Evolutionary conservation across 2,797 vertebrate species (phyloP), one percentile per base, ranked within the genome.

Genomic region (Dendrocincla tyrannina): DNA sequence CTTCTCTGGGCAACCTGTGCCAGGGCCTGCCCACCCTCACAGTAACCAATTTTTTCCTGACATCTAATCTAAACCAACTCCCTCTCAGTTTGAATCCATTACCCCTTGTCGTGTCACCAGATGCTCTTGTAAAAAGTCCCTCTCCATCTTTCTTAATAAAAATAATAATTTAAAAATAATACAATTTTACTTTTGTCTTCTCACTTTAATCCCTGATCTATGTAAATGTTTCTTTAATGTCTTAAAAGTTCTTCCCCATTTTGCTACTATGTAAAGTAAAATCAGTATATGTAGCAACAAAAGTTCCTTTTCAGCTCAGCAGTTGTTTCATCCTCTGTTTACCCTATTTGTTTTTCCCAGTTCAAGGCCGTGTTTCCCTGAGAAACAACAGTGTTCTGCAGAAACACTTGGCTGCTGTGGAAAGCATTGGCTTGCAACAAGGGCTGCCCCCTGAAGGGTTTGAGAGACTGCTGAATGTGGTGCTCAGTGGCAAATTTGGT

Each of bases 401-500:
- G 96, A 97, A 91, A 55, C 98, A 99, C 88, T 93, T 99, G 94
- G 93, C 96, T 79, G 60, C 73, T 30, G 97, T 99, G 97, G 99
- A 99, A 98, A 98, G 88, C 37, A 85, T 97, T 95, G 99, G 98
- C 58, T 97, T 98, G 92, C 96, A 97, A 74, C 97, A 89, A 84
- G 99, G 99, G 20, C 98, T 99, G 70, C 91, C 98, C 18, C 98
- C 99, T 24, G 98, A 99, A 91, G 98, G 79, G 55, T 97, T 99
- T 81, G 97, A 98, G 41, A 13, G 98, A 12, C 98, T 99, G 96
- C 97, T 99, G 87, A 98, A 98, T 9, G 98, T 98, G 94, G 98
- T 96, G 39, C 98, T 99, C 93, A 99, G 98, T 97, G 98, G 98
- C 52, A 98, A 97, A 78, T 98, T 99, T 95, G 98, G 99, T 99